phyloP scores from a whole-genome alignment of 2,888 invertebrate species.

The Patella depressa region DNA sequence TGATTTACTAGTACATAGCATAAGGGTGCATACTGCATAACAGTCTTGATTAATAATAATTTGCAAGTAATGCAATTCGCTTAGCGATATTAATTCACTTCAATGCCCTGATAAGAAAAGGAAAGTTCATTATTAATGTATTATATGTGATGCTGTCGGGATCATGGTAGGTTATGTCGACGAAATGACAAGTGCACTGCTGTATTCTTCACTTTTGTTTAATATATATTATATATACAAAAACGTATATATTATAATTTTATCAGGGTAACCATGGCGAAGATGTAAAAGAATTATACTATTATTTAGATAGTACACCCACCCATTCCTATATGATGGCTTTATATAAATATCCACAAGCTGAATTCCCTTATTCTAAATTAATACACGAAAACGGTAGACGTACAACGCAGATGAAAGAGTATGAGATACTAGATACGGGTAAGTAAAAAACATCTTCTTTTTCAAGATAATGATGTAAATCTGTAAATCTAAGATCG shows the following conservation, averaged over 20 bases:
- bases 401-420: conserved; percentile 50
- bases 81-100: no score
- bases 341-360: conserved; percentile 68
- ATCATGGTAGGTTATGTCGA: no score
- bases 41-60: no score
- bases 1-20: no score
- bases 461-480: not conserved
- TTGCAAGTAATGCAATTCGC: no score
- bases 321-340: conserved; percentile 66
- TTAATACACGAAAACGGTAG: conserved; percentile 53
- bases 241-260: not conserved
- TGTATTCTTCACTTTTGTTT: no score
- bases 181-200: no score
- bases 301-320: conserved; percentile 65
- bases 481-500: no score
- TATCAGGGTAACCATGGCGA: conserved; percentile 70
- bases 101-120: no score
- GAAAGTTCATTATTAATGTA: no score
- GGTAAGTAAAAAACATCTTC: conserved; percentile 42
- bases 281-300: conserved; percentile 70
- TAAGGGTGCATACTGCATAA: no score
- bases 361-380: conserved; percentile 61
- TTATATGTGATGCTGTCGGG: no score
- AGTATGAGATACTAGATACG: conserved; percentile 67
- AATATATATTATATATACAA: not conserved